Percentiles rank a stretch among this genome's conserved stretches.
Evolutionary conservation across 2,888 invertebrate genomes (phyloP).

Genomic region (Laothoe populi): DNA sequence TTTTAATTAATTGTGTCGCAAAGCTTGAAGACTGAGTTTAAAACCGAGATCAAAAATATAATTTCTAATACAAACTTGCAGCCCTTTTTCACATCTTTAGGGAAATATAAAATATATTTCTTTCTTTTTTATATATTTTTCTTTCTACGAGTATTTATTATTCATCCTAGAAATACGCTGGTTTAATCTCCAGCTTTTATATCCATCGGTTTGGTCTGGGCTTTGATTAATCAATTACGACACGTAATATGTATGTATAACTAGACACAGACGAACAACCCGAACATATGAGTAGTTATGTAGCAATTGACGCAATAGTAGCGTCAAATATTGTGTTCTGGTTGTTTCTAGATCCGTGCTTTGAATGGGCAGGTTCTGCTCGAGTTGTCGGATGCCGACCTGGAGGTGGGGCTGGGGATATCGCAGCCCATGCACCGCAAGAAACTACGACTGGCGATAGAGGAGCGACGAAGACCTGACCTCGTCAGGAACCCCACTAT

Average conservation of each 20-base stretch:
- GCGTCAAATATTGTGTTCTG: constrained; percentile 85
- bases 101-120: no score
- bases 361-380: constrained; percentile 92
- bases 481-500: constrained; percentile 94
- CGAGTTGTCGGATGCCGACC: constrained; percentile 95
- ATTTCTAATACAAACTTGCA: no score
- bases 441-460: constrained; percentile 96
- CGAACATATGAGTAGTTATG: constrained; percentile 39
- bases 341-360: constrained; percentile 88
- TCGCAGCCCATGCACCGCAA: constrained; percentile 96
- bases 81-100: no score
- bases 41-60: no score
- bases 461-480: constrained; percentile 95
- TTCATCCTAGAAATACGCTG: no score
- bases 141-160: no score
- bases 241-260: not conserved
- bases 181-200: no score
- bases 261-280: constrained; percentile 23
- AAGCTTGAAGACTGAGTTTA: no score
- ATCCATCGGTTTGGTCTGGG: no score
- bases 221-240: no score
- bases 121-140: no score
- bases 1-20: no score
- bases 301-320: constrained; percentile 72
- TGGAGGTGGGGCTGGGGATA: constrained; percentile 96